phyloP scores from a whole-genome alignment of 2,888 invertebrate species.

The Drosophila subsilvestris region DNA sequence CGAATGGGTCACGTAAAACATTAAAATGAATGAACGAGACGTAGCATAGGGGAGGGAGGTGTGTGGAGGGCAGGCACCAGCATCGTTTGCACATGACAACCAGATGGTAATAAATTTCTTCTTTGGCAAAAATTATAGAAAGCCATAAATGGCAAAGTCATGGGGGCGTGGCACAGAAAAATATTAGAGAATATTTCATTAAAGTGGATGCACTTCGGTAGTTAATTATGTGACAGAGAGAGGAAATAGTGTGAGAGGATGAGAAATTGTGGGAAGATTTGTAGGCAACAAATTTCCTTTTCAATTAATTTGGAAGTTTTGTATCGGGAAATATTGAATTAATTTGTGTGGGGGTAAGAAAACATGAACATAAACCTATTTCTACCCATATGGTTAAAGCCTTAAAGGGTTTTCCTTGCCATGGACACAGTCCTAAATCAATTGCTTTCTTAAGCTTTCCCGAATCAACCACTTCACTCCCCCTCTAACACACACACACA shows the following conservation, averaged over 20 bases:
- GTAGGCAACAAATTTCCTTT: too few relatives aligned
- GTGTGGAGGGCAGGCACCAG: background rate
- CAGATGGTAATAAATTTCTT: constrained; percentile 45
- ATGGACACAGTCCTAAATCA: background rate
- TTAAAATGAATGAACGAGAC: constrained; percentile 60
- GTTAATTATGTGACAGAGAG: background rate
- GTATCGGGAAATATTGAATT: too few relatives aligned
- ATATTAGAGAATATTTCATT: background rate
- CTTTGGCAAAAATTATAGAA: constrained; percentile 7
- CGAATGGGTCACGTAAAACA: constrained; percentile 64
- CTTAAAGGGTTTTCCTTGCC: background rate
- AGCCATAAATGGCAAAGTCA: constrained; percentile 13
- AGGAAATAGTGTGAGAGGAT: too few relatives aligned
- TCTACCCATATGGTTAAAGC: too few relatives aligned
- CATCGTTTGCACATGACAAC: constrained; percentile 46
- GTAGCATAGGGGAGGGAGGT: background rate
- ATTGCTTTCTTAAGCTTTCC: background rate
- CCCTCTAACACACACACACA: background rate
- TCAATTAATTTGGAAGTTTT: too few relatives aligned
- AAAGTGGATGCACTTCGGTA: background rate
- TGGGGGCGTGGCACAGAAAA: constrained; percentile 13
- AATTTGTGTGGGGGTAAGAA: too few relatives aligned
- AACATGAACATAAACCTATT: too few relatives aligned
- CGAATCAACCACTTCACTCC: background rate
- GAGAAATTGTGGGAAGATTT: too few relatives aligned